Conservation (phyloP, 2,113 vertebrate species). For the Symphodus melops region DNA sequence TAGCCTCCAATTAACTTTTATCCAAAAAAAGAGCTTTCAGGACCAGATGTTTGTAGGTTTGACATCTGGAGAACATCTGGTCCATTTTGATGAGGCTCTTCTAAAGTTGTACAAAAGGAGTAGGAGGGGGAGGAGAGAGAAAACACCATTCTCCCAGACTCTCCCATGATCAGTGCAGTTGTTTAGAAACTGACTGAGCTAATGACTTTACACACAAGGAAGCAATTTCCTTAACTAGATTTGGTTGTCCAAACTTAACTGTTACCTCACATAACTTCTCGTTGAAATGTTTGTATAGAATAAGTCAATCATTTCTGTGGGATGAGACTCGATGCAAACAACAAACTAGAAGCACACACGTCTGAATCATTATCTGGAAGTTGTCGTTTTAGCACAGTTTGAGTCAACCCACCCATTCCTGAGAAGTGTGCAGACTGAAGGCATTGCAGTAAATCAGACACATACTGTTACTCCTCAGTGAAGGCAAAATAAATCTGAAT, state of each 20-base stretch:
- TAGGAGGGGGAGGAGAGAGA: constrained; percentile 33
- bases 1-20: constrained; percentile 70
- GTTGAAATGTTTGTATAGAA: not conserved
- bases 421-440: not conserved
- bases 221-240: constrained; percentile 14
- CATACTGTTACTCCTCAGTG: not conserved
- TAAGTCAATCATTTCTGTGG: not conserved
- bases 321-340: no score
- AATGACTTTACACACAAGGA: constrained; percentile 33
- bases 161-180: constrained; percentile 41
- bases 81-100: constrained; percentile 66
- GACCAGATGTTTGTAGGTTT: constrained; percentile 79
- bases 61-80: constrained; percentile 86
- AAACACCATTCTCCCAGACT: constrained; percentile 16
- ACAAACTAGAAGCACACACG: no score
- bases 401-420: no score
- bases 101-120: constrained; percentile 56
- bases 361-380: no score
- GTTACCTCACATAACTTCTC: not conserved
- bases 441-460: not conserved
- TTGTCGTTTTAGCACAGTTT: no score
- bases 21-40: constrained; percentile 69
- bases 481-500: not conserved
- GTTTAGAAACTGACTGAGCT: constrained; percentile 58
- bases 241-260: not conserved